Evolutionary conservation across 2,888 invertebrate genomes (phyloP).

Genomic region (Cryptus viduatorius): DNA sequence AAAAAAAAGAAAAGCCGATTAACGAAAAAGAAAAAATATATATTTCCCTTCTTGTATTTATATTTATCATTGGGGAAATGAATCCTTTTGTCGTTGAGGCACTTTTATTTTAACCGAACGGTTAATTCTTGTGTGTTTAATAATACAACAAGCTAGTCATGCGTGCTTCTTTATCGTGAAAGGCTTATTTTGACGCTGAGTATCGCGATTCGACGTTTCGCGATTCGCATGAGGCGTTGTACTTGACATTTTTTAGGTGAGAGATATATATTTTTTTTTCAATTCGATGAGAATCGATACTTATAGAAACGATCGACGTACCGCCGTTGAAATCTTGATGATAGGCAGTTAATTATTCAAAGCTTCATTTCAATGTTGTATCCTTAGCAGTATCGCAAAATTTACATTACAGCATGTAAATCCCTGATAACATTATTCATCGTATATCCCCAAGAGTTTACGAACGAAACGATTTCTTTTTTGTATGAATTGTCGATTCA

Average conservation of each 20-base stretch:
- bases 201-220: conserved; percentile 35
- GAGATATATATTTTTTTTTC: conserved; percentile 3
- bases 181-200: conserved; percentile 48
- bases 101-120: conserved; percentile 56
- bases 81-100: conserved; percentile 25
- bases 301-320: conserved; percentile 36
- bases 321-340: neutral
- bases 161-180: conserved; percentile 49
- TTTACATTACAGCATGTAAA: conserved; percentile 18
- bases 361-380: conserved; percentile 18
- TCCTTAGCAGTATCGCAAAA: conserved; percentile 15
- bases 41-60: conserved; percentile 9
- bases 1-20: conserved; percentile 18
- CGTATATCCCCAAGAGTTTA: conserved; percentile 23
- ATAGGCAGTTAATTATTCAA: conserved; percentile 15
- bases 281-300: conserved; percentile 12
- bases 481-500: conserved; percentile 57
- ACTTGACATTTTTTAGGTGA: conserved; percentile 68
- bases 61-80: neutral
- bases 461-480: conserved; percentile 43
- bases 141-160: conserved; percentile 61
- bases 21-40: conserved; percentile 40
- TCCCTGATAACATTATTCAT: conserved; percentile 28
- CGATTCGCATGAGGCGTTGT: conserved; percentile 54
- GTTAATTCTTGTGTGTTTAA: conserved; percentile 58